Percentiles rank a stretch among this genome's conserved stretches.
These are phyloP conservation scores for Tolmerus cingulatus DNA, from an alignment of 2,888 invertebrate genomes.

Conservation along the genomic window DNA sequence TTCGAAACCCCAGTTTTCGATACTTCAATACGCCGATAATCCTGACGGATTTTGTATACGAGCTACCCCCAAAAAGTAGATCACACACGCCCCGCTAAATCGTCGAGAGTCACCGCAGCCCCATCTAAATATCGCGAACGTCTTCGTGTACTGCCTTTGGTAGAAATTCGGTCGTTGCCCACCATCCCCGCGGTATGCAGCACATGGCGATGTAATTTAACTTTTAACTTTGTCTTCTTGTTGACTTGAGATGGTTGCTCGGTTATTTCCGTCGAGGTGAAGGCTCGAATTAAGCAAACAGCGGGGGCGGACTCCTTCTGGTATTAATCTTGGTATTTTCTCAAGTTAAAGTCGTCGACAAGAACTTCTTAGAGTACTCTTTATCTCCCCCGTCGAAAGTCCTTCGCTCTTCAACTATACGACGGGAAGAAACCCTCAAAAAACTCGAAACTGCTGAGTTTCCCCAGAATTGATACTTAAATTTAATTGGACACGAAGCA, in stretches of 20 bases:
- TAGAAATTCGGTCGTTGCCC: background rate
- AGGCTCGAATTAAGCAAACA: background rate
- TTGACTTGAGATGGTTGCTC: background rate
- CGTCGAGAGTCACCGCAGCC: background rate
- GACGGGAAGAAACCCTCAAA: background rate
- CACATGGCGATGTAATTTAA: background rate
- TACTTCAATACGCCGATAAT: background rate
- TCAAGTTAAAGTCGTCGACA: background rate
- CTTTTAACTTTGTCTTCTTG: background rate
- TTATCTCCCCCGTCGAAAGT: background rate
- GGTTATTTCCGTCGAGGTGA: background rate
- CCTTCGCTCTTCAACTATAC: background rate
- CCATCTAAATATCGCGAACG: background rate
- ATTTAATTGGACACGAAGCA: constrained; percentile 1
- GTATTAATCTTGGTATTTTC: background rate
- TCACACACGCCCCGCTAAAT: background rate
- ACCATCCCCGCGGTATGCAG: background rate
- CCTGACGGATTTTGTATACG: background rate
- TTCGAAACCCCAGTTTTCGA: background rate
- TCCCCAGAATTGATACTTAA: background rate
- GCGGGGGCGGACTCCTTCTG: background rate
- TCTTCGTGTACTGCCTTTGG: background rate
- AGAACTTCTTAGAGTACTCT: background rate
- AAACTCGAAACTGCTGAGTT: background rate
- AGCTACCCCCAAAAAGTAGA: background rate